A percentile compares a stretch with the other conserved stretches of the same genome.
Conservation (phyloP, 2,113 vertebrate genomes). For the Pantherophis guttatus region DNA sequence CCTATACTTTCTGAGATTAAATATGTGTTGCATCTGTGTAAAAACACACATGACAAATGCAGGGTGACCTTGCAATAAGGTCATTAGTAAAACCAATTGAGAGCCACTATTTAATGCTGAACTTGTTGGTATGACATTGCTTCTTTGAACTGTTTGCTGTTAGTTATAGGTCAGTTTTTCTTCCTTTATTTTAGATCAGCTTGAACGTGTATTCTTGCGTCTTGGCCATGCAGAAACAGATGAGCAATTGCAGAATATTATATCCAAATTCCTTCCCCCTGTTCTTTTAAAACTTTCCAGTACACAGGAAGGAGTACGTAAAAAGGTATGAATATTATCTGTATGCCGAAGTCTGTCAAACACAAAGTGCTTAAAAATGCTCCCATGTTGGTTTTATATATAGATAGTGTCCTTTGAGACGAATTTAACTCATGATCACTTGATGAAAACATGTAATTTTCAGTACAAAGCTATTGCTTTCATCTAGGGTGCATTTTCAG, state of each 20-base stretch:
- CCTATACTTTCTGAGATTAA: not conserved
- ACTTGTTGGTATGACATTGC: not conserved
- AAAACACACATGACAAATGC: not conserved
- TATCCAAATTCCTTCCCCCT: conserved; percentile 96
- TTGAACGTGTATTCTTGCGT: conserved; percentile 96
- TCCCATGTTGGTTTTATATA: not conserved
- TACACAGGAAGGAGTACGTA: conserved; percentile 94
- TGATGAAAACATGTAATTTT: not conserved
- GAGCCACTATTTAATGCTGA: not conserved
- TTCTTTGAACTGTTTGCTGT: not conserved
- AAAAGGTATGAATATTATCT: conserved; percentile 82
- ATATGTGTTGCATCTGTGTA: not conserved
- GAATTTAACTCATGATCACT: not conserved
- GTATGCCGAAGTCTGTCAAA: not conserved
- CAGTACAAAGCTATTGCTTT: not conserved
- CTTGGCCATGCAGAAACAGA: conserved; percentile 98
- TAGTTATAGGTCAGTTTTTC: not conserved
- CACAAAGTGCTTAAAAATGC: not conserved
- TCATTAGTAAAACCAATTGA: not conserved
- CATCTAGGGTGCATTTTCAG: not conserved
- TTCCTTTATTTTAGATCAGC: conserved; percentile 81
- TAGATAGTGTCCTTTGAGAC: not conserved
- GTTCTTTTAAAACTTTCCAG: conserved; percentile 98
- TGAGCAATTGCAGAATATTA: conserved; percentile 94
- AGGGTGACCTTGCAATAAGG: not conserved